Evolutionary conservation across 2,888 invertebrate genomes (phyloP).

Genomic region (Phengaris arion): DNA sequence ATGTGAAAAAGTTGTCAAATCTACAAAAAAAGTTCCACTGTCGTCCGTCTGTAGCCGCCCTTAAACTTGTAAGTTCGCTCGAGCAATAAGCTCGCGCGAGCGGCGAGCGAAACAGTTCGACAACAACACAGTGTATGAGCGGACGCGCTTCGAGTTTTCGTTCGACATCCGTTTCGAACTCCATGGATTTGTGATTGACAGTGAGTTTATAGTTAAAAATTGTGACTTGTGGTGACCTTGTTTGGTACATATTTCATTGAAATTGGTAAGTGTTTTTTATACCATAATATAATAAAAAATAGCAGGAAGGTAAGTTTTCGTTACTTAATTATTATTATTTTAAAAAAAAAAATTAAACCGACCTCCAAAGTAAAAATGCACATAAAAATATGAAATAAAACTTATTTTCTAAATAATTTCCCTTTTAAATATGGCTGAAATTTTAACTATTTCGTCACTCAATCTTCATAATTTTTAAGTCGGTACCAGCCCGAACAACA

Average conservation of each 20-base stretch:
- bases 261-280: not conserved
- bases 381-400: no score
- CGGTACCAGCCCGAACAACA: no score
- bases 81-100: not conserved
- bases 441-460: no score
- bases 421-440: no score
- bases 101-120: not conserved
- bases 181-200: conserved; percentile 1
- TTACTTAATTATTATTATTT: no score
- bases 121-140: not conserved
- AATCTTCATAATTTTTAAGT: no score
- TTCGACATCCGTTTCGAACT: not conserved
- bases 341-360: no score
- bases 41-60: not conserved
- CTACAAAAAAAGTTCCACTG: not conserved
- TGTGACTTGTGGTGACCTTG: not conserved
- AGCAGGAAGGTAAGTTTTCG: not conserved
- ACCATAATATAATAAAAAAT: not conserved
- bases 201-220: not conserved
- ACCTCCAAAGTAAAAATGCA: no score
- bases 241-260: not conserved
- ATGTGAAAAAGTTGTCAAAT: no score
- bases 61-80: not conserved
- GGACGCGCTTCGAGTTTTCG: not conserved
- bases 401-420: no score